Conservation (phyloP, 2,888 invertebrate genomes). For the Masnerella sp. region DNA sequence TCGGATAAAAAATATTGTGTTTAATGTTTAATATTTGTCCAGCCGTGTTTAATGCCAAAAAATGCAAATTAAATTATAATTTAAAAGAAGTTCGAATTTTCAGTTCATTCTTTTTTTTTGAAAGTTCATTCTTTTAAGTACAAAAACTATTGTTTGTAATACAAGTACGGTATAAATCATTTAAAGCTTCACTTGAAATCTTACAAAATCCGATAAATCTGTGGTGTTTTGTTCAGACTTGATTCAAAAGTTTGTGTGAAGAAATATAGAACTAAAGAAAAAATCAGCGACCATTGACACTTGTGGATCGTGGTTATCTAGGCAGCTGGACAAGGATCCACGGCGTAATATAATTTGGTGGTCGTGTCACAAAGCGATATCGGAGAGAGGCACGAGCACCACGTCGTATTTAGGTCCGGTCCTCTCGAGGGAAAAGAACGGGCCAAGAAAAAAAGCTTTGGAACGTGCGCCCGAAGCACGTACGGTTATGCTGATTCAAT, state of each 20-base stretch:
- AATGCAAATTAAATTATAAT: too few relatives aligned
- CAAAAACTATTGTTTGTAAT: too few relatives aligned
- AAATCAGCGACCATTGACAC: slow-evolving; percentile 42
- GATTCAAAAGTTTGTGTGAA: too few relatives aligned
- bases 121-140: too few relatives aligned
- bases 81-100: too few relatives aligned
- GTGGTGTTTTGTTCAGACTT: too few relatives aligned
- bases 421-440: slow-evolving; percentile 39
- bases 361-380: slow-evolving; percentile 29
- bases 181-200: slow-evolving; percentile 36
- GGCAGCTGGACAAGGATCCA: slow-evolving; percentile 48
- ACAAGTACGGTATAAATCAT: too few relatives aligned
- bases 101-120: too few relatives aligned
- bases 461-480: slow-evolving; percentile 56
- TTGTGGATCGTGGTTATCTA: slow-evolving; percentile 42
- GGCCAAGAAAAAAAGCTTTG: slow-evolving; percentile 44
- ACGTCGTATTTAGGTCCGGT: slow-evolving; percentile 40
- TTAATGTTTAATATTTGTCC: too few relatives aligned
- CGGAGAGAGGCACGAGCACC: slow-evolving; percentile 19
- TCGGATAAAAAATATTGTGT: too few relatives aligned
- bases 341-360: slow-evolving; percentile 44
- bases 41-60: too few relatives aligned
- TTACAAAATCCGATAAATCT: slow-evolving; percentile 45
- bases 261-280: background rate
- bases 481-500: slow-evolving; percentile 57